Conservation (phyloP, 2,888 invertebrate species). For the Ommatoiulus sabulosus region DNA sequence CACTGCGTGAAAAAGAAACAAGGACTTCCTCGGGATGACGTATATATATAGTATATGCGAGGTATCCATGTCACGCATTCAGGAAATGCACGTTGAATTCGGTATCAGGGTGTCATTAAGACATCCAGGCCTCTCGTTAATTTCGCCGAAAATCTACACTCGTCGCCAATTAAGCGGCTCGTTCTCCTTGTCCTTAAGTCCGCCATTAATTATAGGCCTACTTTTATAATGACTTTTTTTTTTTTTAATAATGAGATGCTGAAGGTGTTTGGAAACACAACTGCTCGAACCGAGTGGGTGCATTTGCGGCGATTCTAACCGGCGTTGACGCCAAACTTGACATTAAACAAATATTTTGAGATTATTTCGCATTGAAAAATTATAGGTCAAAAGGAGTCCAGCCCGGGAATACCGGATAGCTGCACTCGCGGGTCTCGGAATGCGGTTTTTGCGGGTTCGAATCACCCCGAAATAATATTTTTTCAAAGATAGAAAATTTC, state of each 20-base stretch:
- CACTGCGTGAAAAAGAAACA: neutral
- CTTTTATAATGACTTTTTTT: slow-evolving; percentile 32
- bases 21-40: neutral
- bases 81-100: neutral
- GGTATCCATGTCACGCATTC: neutral
- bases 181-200: slow-evolving; percentile 17
- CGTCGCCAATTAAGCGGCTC: neutral
- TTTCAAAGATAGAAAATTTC: neutral
- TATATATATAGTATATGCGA: no score
- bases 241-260: slow-evolving; percentile 11
- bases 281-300: neutral
- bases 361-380: neutral
- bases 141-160: neutral
- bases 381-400: neutral
- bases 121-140: neutral
- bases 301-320: neutral
- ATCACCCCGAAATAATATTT: neutral
- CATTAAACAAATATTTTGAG: slow-evolving; percentile 28
- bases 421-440: neutral
- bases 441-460: slow-evolving; percentile 12
- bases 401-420: slow-evolving; percentile 3
- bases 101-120: slow-evolving; percentile 42
- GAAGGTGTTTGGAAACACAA: neutral
- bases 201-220: slow-evolving; percentile 16
- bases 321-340: slow-evolving; percentile 26